Percentiles rank a stretch among this genome's conserved stretches.
These are phyloP conservation scores for Atta colombica DNA, from an alignment of 1,140 invertebrate genomes.

Conservation along the genomic window DNA sequence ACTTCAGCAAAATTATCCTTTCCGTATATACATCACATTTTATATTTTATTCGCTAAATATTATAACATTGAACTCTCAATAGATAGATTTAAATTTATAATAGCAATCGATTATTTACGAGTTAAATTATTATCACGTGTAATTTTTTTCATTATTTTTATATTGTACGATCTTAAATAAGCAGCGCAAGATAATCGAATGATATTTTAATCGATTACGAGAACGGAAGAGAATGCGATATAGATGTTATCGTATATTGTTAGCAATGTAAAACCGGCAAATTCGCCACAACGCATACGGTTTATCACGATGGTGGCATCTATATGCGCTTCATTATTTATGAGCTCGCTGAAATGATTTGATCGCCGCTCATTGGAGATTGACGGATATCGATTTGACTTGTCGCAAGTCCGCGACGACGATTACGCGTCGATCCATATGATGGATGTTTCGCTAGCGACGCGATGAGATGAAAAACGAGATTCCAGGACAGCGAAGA, in stretches of 20 bases:
- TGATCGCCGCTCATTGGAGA: slow-evolving; percentile 69
- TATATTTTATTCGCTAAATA: not conserved
- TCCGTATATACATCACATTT: too few relatives aligned
- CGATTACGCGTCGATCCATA: not conserved
- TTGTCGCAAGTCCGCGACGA: slow-evolving; percentile 16
- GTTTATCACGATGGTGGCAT: slow-evolving; percentile 51
- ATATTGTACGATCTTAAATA: not conserved
- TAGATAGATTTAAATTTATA: not conserved
- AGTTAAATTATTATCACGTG: not conserved
- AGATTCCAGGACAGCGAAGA: not conserved
- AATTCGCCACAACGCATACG: slow-evolving; percentile 49
- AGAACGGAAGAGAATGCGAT: not conserved
- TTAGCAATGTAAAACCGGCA: slow-evolving; percentile 44
- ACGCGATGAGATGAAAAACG: slow-evolving; percentile 51
- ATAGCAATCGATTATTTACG: not conserved
- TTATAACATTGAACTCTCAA: not conserved
- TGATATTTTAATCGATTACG: slow-evolving; percentile 42
- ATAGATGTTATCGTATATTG: slow-evolving; percentile 12
- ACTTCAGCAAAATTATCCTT: too few relatives aligned
- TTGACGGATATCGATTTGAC: slow-evolving; percentile 68
- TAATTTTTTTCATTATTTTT: not conserved
- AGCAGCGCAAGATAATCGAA: slow-evolving; percentile 8
- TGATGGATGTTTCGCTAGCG: slow-evolving; percentile 40
- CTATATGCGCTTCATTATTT: slow-evolving; percentile 69
- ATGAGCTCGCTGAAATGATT: slow-evolving; percentile 63